phyloP scores from a whole-genome alignment of 2,888 invertebrate species.

The Sesia bembeciformis region DNA sequence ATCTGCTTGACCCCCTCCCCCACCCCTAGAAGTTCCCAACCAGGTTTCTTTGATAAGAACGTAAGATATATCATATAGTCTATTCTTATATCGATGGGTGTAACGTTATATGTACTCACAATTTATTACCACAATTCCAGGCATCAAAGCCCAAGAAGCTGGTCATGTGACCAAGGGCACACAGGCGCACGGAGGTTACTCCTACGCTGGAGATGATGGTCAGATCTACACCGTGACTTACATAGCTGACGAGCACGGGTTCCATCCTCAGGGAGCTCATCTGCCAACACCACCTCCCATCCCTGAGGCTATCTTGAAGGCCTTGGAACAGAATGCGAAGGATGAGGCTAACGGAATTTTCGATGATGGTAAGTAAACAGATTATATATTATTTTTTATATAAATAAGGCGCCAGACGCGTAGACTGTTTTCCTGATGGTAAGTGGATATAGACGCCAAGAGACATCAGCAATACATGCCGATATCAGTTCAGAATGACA shows the following conservation, averaged over 20 bases:
- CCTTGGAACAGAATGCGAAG: conserved; percentile 59
- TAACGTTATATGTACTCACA: too few species aligned
- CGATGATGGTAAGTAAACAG: conserved; percentile 55
- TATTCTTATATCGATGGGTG: too few species aligned
- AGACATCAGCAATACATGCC: too few species aligned
- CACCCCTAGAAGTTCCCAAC: too few species aligned
- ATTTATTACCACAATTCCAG: conserved; percentile 11
- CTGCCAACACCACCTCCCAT: conserved; percentile 75
- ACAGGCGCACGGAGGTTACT: conserved; percentile 66
- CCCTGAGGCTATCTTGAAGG: conserved; percentile 68
- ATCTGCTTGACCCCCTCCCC: too few species aligned
- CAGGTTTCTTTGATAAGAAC: too few species aligned
- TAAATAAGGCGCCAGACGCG: too few species aligned
- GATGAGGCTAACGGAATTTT: conserved; percentile 64
- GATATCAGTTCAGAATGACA: too few species aligned
- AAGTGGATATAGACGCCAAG: too few species aligned
- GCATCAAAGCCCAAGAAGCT: conserved; percentile 69
- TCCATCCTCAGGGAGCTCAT: conserved; percentile 69
- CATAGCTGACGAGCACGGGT: conserved; percentile 75
- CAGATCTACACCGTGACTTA: conserved; percentile 69
- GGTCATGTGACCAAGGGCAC: conserved; percentile 47
- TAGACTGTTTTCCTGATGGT: too few species aligned
- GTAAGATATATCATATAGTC: not conserved
- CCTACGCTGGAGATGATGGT: conserved; percentile 75
- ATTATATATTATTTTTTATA: too few species aligned